A percentile compares a stretch with the other conserved stretches of the same genome.
Evolutionary conservation across 1,140 invertebrate species (phyloP).

Genomic region (Campoletis sonorensis): DNA sequence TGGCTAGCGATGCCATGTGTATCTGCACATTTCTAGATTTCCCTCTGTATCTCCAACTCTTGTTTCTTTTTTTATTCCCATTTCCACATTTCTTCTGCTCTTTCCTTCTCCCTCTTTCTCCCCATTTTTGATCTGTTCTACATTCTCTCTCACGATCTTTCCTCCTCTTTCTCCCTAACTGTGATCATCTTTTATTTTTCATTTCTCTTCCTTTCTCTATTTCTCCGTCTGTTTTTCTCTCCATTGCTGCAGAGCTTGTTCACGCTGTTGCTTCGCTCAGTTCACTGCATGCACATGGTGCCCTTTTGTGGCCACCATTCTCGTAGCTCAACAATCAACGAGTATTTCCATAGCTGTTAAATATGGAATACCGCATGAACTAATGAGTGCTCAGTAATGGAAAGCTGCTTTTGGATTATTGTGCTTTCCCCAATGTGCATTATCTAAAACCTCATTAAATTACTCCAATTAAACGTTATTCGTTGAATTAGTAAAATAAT

Average conservation of each 20-base stretch:
- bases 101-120: background rate
- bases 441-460: no score
- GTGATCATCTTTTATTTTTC: no score
- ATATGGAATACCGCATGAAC: background rate
- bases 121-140: no score
- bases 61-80: no score
- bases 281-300: background rate
- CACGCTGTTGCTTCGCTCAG: background rate
- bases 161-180: no score
- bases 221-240: background rate
- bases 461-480: no score
- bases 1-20: constrained; percentile 10
- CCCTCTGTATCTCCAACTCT: background rate
- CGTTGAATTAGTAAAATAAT: no score
- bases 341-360: background rate
- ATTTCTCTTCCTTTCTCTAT: background rate
- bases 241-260: background rate
- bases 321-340: background rate
- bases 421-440: no score
- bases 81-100: background rate
- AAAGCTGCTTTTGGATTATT: no score
- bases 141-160: no score
- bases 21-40: constrained; percentile 28
- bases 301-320: background rate
- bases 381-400: background rate